Evolutionary conservation across 1,140 invertebrate species (phyloP).

Genomic region (Stenopsyche tienmushanensis): DNA sequence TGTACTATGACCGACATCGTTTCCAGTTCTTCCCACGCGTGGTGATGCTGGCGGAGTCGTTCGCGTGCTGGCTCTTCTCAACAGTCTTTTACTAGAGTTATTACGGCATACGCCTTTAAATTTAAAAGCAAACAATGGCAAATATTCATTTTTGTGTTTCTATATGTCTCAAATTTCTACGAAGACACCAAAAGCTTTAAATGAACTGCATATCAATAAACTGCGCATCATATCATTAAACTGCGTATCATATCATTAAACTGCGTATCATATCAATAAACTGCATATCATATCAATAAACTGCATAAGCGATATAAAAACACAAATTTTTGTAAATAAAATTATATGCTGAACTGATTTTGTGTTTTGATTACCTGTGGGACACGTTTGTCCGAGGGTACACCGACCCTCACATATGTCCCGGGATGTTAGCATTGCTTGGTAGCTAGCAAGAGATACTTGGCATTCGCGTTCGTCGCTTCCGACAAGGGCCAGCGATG

Average conservation of each 20-base stretch:
- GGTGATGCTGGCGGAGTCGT: slow-evolving; percentile 53
- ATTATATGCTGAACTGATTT: not conserved
- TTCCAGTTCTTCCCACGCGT: slow-evolving; percentile 45
- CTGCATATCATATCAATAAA: no score
- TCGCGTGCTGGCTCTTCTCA: slow-evolving; percentile 34
- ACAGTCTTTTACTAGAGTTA: slow-evolving; percentile 49
- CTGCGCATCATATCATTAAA: no score
- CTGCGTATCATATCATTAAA: no score
- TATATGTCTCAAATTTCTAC: not conserved
- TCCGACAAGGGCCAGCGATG: slow-evolving; percentile 70
- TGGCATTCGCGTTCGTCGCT: slow-evolving; percentile 76
- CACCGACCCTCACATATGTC: slow-evolving; percentile 86
- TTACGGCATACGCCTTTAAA: slow-evolving; percentile 56
- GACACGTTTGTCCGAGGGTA: slow-evolving; percentile 78
- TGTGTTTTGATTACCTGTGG: slow-evolving; percentile 61
- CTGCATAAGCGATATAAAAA: no score
- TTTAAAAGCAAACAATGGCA: not conserved
- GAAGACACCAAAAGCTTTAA: not conserved
- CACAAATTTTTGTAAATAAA: no score
- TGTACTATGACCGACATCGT: slow-evolving; percentile 45
- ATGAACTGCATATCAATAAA: no score
- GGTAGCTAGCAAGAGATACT: slow-evolving; percentile 76
- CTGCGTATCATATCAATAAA: no score
- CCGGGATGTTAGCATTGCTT: slow-evolving; percentile 71
- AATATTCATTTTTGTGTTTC: slow-evolving; percentile 24